Percentiles rank a stretch among this genome's conserved stretches.
These are phyloP conservation scores for Drosophila oshimai DNA, from an alignment of 1,140 invertebrate genomes.

Conservation along the genomic window DNA sequence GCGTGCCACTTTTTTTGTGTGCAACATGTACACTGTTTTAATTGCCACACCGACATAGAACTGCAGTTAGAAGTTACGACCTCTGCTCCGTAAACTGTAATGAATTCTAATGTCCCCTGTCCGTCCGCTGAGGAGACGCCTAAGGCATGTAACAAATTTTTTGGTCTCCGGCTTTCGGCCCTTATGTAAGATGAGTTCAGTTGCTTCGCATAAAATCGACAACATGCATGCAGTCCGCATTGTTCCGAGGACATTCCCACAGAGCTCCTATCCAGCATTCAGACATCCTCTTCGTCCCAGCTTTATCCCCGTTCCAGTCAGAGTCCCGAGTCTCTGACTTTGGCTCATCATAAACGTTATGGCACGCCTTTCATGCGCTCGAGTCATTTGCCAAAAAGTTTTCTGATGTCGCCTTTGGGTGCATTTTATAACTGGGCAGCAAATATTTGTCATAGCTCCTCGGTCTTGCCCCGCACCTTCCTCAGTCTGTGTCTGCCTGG, in stretches of 20 bases:
- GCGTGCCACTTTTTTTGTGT: constrained; percentile 17
- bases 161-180: constrained; percentile 18
- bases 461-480: not conserved
- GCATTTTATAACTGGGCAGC: constrained; percentile 74
- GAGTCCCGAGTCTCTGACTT: not conserved
- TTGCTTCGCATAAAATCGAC: constrained; percentile 44
- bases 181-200: not conserved
- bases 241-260: constrained; percentile 23
- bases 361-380: constrained; percentile 62
- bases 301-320: not conserved
- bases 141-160: constrained; percentile 61
- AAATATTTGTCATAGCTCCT: constrained; percentile 64
- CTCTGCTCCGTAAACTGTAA: constrained; percentile 64
- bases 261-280: not conserved
- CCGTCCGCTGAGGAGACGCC: constrained; percentile 16
- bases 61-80: constrained; percentile 51
- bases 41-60: constrained; percentile 57
- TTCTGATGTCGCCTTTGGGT: constrained; percentile 73
- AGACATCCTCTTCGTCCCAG: not conserved
- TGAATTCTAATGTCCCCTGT: constrained; percentile 68
- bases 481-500: constrained; percentile 13
- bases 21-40: constrained; percentile 52
- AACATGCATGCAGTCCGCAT: constrained; percentile 40
- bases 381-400: constrained; percentile 65
- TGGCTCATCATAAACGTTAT: constrained; percentile 49